Conservation (phyloP, 2,888 invertebrate species). For the Epinotia brunnichana region DNA sequence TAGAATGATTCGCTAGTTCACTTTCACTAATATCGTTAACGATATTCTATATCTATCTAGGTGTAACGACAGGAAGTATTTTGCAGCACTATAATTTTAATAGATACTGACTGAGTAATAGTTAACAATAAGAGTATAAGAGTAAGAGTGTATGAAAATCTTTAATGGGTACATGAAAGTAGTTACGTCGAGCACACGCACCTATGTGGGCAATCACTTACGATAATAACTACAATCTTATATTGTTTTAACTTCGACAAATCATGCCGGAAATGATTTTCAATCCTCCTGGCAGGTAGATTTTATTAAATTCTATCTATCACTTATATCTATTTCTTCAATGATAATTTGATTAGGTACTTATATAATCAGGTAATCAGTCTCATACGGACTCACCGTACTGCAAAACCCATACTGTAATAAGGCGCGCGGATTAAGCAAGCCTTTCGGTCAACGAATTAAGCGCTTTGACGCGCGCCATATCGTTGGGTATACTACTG, state of each 20-base stretch:
- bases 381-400: no score
- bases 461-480: no score
- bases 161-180: conserved; percentile 14
- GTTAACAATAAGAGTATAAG: conserved; percentile 19
- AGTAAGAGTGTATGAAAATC: conserved; percentile 10
- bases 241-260: conserved; percentile 10
- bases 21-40: conserved; percentile 12
- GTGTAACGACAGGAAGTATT: background rate
- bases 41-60: background rate
- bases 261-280: conserved; percentile 33
- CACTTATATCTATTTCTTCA: no score
- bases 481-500: no score
- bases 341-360: no score
- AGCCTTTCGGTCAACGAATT: no score
- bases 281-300: conserved; percentile 4
- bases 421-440: no score
- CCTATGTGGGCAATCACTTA: background rate
- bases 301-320: background rate
- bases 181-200: background rate
- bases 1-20: background rate
- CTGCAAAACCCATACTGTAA: no score
- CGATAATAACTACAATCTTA: conserved; percentile 11
- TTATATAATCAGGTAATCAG: no score
- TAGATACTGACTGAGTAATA: background rate
- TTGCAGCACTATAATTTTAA: conserved; percentile 24